Percentiles rank a stretch among this genome's conserved stretches.
Evolutionary conservation across 2,113 vertebrate species (phyloP).

Genomic region (Xenus cinereus): DNA sequence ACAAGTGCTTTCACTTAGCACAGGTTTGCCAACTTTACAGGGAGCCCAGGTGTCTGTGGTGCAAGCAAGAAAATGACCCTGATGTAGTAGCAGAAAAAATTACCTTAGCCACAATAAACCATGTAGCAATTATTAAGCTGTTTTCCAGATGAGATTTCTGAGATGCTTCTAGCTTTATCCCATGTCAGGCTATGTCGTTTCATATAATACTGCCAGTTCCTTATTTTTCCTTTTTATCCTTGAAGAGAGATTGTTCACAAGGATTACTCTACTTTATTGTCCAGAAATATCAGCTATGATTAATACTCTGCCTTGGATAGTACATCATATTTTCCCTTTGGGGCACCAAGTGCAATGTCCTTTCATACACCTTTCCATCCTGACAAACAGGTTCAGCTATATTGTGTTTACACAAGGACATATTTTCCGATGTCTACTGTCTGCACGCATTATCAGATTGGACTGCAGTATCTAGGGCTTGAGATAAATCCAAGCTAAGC

Average conservation of each 20-base stretch:
- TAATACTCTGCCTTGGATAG: conserved; percentile 72
- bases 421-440: conserved; percentile 64
- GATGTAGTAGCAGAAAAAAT: conserved; percentile 40
- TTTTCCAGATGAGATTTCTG: conserved; percentile 51
- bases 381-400: conserved; percentile 74
- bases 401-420: conserved; percentile 77
- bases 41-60: not conserved
- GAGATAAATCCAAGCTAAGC: conserved; percentile 55
- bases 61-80: not conserved
- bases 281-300: conserved; percentile 77
- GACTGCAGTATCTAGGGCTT: conserved; percentile 15
- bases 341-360: conserved; percentile 54
- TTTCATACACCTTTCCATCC: conserved; percentile 73
- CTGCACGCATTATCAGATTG: conserved; percentile 62
- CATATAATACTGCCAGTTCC: conserved; percentile 58
- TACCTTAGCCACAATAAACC: conserved; percentile 12
- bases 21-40: not conserved
- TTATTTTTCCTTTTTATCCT: conserved; percentile 74
- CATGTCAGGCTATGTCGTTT: conserved; percentile 1
- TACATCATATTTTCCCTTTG: conserved; percentile 72
- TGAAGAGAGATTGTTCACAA: conserved; percentile 76
- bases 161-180: conserved; percentile 10
- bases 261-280: conserved; percentile 76
- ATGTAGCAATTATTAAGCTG: conserved; percentile 41
- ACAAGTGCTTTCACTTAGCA: conserved; percentile 42